phyloP scores from a whole-genome alignment of 2,113 vertebrate species.

The Trinectes maculatus region DNA sequence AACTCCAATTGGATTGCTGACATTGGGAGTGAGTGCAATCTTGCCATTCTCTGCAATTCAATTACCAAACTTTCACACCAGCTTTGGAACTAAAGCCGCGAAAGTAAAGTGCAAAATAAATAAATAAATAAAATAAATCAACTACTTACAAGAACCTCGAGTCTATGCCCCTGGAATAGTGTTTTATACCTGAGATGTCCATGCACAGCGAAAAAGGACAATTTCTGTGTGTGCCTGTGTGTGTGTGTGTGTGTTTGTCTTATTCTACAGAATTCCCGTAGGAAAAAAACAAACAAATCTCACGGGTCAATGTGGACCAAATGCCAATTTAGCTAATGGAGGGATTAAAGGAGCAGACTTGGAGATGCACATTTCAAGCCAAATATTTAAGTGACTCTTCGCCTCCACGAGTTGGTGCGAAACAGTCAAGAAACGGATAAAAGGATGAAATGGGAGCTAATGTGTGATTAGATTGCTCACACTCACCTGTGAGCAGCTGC shows the following conservation, averaged over 20 bases:
- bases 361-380: conserved; percentile 48
- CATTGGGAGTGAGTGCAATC: conserved; percentile 68
- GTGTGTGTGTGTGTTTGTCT: conserved; percentile 13
- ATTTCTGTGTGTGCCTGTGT: conserved; percentile 20
- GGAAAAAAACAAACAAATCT: conserved; percentile 14
- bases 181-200: conserved; percentile 56
- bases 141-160: conserved; percentile 51
- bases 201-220: conserved; percentile 14
- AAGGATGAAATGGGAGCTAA: conserved; percentile 27
- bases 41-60: conserved; percentile 65
- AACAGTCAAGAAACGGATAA: conserved; percentile 41
- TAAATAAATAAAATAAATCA: conserved; percentile 33
- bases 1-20: conserved; percentile 71
- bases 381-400: conserved; percentile 46
- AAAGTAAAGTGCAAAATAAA: conserved; percentile 39
- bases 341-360: conserved; percentile 60
- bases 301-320: conserved; percentile 44
- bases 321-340: conserved; percentile 76
- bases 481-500: conserved; percentile 91
- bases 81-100: conserved; percentile 52
- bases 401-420: conserved; percentile 18
- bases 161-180: conserved; percentile 22
- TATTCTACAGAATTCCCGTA: not conserved
- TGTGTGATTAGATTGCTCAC: not conserved
- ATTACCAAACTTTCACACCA: conserved; percentile 70